Conservation (phyloP, 2,797 vertebrate genomes). For the Thalassophryne amazonica region DNA sequence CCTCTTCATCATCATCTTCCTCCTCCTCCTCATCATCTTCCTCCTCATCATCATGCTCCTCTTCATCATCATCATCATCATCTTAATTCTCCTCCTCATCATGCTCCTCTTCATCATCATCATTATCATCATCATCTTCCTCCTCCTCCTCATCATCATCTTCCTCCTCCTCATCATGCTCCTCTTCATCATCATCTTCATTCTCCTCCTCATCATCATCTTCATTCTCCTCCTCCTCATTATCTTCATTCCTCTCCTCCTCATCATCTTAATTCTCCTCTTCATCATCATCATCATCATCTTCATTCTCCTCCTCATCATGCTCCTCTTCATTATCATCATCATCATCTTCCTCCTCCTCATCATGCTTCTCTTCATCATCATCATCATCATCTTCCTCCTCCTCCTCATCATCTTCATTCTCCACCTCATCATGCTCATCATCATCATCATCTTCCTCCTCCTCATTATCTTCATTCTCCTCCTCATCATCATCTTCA, state of each 20-base stretch:
- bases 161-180: not conserved
- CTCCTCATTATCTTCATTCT: constrained; percentile 2
- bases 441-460: not conserved
- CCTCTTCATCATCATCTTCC: not conserved
- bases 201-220: not conserved
- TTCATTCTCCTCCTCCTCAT: not conserved
- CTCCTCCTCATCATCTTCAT: not conserved
- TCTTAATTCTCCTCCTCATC: constrained; percentile 19
- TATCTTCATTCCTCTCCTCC: not conserved
- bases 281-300: not conserved
- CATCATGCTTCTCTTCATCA: not conserved
- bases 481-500: constrained; percentile 24
- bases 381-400: constrained; percentile 10
- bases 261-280: not conserved
- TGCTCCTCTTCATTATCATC: not conserved
- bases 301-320: not conserved
- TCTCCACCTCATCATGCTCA: constrained; percentile 2
- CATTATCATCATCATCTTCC: fast-evolving
- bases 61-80: not conserved
- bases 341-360: not conserved
- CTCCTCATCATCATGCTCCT: constrained; percentile 2
- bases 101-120: constrained; percentile 11
- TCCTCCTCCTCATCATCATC: not conserved
- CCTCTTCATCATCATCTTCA: not conserved
- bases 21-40: not conserved